Conservation (phyloP, 2,113 vertebrate genomes). For the Isichthys henryi region DNA sequence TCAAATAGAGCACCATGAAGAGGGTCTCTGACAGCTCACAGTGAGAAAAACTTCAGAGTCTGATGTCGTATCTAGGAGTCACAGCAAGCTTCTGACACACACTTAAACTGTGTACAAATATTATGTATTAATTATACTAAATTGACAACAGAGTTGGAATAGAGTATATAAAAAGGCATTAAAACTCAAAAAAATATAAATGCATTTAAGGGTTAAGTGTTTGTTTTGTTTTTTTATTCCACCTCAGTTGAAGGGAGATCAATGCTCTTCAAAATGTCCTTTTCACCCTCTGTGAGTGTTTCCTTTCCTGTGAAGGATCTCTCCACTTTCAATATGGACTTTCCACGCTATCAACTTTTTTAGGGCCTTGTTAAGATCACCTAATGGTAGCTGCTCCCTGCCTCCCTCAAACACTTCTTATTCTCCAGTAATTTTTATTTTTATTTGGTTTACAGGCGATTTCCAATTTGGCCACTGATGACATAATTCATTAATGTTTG, state of each 20-base stretch:
- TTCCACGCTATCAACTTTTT: conserved; percentile 15
- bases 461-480: conserved; percentile 51
- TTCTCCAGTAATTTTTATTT: conserved; percentile 50
- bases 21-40: conserved; percentile 69
- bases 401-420: conserved; percentile 36
- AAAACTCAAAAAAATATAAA: neutral
- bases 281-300: neutral
- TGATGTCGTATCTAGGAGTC: conserved; percentile 40
- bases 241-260: neutral
- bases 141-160: neutral
- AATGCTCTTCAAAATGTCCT: neutral
- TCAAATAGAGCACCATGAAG: conserved; percentile 78
- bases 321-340: conserved; percentile 14
- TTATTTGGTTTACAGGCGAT: conserved; percentile 40
- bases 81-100: neutral
- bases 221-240: neutral
- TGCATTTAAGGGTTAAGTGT: neutral
- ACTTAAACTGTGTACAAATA: neutral
- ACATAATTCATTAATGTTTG: conserved; percentile 69
- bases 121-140: neutral
- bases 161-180: neutral
- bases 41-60: conserved; percentile 71
- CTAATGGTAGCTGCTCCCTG: conserved; percentile 23
- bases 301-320: neutral
- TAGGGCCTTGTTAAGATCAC: conserved; percentile 38